A percentile compares a stretch with the other conserved stretches of the same genome.
phyloP scores from a whole-genome alignment of 2,888 invertebrate genomes.

The Netelia virgata region DNA sequence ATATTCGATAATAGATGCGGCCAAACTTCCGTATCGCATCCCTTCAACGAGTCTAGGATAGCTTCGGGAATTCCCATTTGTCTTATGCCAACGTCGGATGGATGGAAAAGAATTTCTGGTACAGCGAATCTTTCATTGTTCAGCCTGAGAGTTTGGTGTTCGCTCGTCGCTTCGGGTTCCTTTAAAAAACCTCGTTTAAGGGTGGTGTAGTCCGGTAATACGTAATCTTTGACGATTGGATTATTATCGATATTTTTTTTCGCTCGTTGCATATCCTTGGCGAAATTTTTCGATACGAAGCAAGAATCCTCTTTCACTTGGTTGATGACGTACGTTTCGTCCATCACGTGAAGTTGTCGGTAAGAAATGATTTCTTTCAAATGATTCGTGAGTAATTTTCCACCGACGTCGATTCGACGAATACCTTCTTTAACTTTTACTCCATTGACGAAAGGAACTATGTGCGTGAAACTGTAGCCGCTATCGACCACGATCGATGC shows the following conservation, averaged over 20 bases:
- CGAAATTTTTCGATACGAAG: constrained; percentile 95
- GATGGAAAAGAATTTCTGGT: constrained; percentile 97
- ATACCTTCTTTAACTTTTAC: constrained; percentile 89
- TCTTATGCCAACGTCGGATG: constrained; percentile 96
- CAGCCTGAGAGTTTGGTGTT: constrained; percentile 92
- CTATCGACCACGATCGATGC: constrained; percentile 95
- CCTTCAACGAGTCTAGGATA: constrained; percentile 91
- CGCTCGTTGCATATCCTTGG: constrained; percentile 91
- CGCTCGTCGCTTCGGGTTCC: constrained; percentile 85
- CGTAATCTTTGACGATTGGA: constrained; percentile 94
- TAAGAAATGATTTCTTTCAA: constrained; percentile 99
- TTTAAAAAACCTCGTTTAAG: constrained; percentile 92
- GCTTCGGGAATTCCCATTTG: constrained; percentile 97
- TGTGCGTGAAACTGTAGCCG: constrained; percentile 98
- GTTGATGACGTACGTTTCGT: constrained; percentile 99
- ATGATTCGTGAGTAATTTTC: constrained; percentile 98
- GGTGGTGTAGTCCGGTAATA: constrained; percentile 97
- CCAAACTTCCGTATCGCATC: constrained; percentile 91
- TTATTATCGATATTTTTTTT: constrained; percentile 87
- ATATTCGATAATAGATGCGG: constrained; percentile 94
- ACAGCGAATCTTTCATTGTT: constrained; percentile 98
- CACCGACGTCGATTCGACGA: constrained; percentile 96
- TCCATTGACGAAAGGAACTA: constrained; percentile 94
- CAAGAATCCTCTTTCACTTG: constrained; percentile 99
- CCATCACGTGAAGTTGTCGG: constrained; percentile 98